A percentile compares a stretch with the other conserved stretches of the same genome.
Evolutionary conservation across 2,113 vertebrate species (phyloP).

Genomic region (Gymnocephalus cernua): DNA sequence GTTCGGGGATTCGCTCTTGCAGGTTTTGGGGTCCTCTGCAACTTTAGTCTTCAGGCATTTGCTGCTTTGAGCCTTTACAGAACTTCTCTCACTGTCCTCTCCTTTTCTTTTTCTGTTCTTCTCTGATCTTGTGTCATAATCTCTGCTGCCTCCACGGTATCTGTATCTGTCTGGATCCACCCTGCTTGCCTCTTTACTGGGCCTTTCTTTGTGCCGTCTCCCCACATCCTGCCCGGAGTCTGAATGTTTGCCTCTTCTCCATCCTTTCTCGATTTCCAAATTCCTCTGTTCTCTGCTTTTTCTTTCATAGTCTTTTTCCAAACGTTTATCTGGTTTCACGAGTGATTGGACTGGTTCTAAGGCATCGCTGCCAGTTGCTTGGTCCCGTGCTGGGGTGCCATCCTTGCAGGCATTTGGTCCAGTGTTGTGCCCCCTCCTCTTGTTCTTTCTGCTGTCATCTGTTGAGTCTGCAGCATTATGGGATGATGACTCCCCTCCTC

Average conservation of each 20-base stretch:
- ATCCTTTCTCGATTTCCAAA: conserved; percentile 70
- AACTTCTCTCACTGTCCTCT: conserved; percentile 16
- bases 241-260: conserved; percentile 84
- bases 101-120: conserved; percentile 74
- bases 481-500: conserved; percentile 80
- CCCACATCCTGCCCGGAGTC: conserved; percentile 69
- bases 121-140: conserved; percentile 64
- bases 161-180: conserved; percentile 51
- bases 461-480: conserved; percentile 80
- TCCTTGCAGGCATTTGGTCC: conserved; percentile 84
- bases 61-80: conserved; percentile 9
- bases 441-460: conserved; percentile 85
- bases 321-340: conserved; percentile 75
- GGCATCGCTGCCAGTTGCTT: conserved; percentile 83
- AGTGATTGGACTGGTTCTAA: conserved; percentile 54
- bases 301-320: conserved; percentile 85
- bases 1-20: conserved; percentile 2
- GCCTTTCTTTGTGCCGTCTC: conserved; percentile 83
- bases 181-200: not conserved
- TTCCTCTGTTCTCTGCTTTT: conserved; percentile 81
- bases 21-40: conserved; percentile 1
- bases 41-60: conserved; percentile 9
- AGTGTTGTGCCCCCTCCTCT: conserved; percentile 80
- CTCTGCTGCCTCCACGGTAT: conserved; percentile 42
- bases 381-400: conserved; percentile 85